A percentile compares a stretch with the other conserved stretches of the same genome.
These are phyloP conservation scores for Bhutanitis thaidina DNA, from an alignment of 2,888 invertebrate genomes.

Conservation along the genomic window DNA sequence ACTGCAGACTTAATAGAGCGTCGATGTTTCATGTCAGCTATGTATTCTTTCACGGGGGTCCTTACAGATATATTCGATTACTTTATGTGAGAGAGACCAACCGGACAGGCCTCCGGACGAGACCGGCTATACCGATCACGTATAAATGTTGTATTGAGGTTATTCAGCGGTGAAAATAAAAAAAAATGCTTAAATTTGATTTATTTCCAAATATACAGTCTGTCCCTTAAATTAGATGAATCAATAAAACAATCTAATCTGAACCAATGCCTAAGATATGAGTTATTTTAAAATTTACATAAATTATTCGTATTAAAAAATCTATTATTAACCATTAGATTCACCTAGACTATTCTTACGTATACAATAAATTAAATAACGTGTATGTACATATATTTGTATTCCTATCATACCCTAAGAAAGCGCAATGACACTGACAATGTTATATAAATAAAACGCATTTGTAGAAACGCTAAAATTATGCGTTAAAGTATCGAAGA, in stretches of 20 bases:
- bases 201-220: conserved; percentile 22
- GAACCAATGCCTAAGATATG: conserved; percentile 7
- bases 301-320: conserved; percentile 42
- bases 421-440: neutral
- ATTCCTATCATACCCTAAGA: conserved; percentile 27
- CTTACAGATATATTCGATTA: no score
- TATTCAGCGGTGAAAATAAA: no score
- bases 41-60: no score
- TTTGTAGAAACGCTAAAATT: neutral
- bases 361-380: conserved; percentile 58
- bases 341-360: conserved; percentile 33
- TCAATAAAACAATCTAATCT: conserved; percentile 17
- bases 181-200: conserved; percentile 5
- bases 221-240: conserved; percentile 13
- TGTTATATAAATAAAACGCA: neutral
- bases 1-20: no score
- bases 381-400: conserved; percentile 35
- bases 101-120: no score
- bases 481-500: neutral
- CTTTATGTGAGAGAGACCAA: no score
- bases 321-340: conserved; percentile 33
- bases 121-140: no score
- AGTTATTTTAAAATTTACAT: conserved; percentile 11
- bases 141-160: no score
- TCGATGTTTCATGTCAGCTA: no score